phyloP scores from a whole-genome alignment of 2,113 vertebrate genomes.

The Poecile atricapillus region DNA sequence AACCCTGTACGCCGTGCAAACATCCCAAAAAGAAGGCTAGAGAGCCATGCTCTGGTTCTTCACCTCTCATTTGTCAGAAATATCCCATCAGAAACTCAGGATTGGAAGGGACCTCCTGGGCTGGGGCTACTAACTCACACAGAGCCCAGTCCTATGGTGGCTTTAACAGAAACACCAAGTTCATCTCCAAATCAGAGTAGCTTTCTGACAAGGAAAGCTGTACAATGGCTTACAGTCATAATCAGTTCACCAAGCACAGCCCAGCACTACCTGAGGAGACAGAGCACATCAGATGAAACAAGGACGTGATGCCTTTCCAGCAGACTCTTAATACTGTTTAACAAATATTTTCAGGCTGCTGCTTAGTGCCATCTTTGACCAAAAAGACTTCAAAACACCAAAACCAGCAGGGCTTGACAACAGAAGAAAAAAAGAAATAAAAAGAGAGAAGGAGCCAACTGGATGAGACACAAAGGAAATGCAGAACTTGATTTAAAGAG shows the following conservation, averaged over 20 bases:
- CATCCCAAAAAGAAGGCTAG: neutral
- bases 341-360: neutral
- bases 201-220: neutral
- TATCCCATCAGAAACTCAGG: neutral
- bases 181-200: neutral
- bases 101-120: neutral
- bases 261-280: neutral
- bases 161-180: neutral
- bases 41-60: neutral
- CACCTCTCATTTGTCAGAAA: neutral
- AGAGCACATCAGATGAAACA: neutral
- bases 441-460: neutral
- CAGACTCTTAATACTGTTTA: neutral
- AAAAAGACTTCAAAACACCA: neutral
- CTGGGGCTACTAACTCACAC: too few species aligned
- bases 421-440: rapidly evolving
- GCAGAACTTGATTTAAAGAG: neutral
- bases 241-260: neutral
- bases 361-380: neutral
- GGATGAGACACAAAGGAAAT: neutral
- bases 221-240: neutral
- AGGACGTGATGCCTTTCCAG: neutral
- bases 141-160: neutral
- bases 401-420: neutral
- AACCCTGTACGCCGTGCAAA: neutral